Evolutionary conservation across 2,888 invertebrate genomes (phyloP), one percentile per base, ranked within the genome.

Genomic region (Dryocosmus kuriphilus): DNA sequence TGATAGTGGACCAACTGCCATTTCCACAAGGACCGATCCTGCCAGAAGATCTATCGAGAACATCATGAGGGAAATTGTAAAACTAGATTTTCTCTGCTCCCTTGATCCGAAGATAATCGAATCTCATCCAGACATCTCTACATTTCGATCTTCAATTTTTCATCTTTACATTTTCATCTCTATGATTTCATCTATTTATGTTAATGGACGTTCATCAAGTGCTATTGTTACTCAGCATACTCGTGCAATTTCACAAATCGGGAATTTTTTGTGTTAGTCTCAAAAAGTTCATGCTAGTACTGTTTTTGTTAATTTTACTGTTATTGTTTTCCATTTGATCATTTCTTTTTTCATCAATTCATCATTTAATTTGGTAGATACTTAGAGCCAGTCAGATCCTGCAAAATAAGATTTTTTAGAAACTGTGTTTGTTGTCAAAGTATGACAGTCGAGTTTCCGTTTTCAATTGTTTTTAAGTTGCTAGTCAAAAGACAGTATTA

Each of bases 401-500:
- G 27, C 46, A 46, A 67, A 46, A 24, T 67, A 27, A 67, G 67
- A 67, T 67, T 41, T 65, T 41, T 67, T 67, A 19, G 41, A 46
- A 67, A 41, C 46, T 46, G 4, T 16, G 41, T 30, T 41, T 30
- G 8, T 27, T 60, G 27, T 24, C 2, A 22, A 57, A 9, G 14
- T 41, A 24, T 16, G 16, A 46, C 46, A 41, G 46, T 46, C 41
- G 41, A 27, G 46, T 67, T 67, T 67, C 67, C 67, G 19, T 14
- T 38, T 67, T 46, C 41, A 46, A 46, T 67, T 46, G 46, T 67
- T 24, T 46, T 67, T 67, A 67, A 67, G 67, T 8, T 67, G 24
- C 67, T 46, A 67, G 67, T 67, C 67, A 67, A 67, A 67, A 19
- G 14, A 46, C 67, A 67, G 67, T 67, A 67, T 67, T 67, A 67